phyloP scores from a whole-genome alignment of 1,140 invertebrate species.

The Whitmania pigra region DNA sequence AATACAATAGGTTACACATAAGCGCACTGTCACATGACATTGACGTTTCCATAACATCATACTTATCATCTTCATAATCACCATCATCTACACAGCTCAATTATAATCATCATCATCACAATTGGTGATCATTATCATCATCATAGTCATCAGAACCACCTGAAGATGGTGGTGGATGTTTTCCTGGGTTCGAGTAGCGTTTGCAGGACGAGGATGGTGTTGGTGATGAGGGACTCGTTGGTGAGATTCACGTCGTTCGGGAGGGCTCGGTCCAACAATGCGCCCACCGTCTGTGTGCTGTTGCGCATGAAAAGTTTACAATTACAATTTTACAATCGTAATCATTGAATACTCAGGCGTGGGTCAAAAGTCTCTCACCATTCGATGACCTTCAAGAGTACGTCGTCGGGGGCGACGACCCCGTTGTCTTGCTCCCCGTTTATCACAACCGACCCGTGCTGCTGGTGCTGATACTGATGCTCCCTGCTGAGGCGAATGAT shows the following conservation, averaged over 20 bases:
- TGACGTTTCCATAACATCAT: too few relatives aligned
- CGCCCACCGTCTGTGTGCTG: background rate
- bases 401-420: background rate
- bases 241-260: too few relatives aligned
- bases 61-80: too few relatives aligned
- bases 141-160: background rate
- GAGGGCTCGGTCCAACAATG: background rate
- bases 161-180: constrained; percentile 26
- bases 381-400: constrained; percentile 2
- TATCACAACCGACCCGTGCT: background rate
- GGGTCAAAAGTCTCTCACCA: background rate
- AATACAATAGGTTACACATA: too few relatives aligned
- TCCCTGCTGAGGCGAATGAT: constrained; percentile 59
- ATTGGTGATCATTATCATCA: background rate
- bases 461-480: constrained; percentile 38
- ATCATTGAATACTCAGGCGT: too few relatives aligned
- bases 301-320: background rate
- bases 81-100: too few relatives aligned
- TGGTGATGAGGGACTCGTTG: constrained; percentile 59
- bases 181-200: constrained; percentile 52
- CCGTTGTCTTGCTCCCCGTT: background rate
- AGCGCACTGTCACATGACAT: too few relatives aligned
- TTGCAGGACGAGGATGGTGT: constrained; percentile 64
- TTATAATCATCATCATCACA: background rate
- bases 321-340: too few relatives aligned